These are phyloP conservation scores for Holothuria leucospilota DNA, from an alignment of 53 echinoderm and acorn worm species.

Conservation along the genomic window DNA sequence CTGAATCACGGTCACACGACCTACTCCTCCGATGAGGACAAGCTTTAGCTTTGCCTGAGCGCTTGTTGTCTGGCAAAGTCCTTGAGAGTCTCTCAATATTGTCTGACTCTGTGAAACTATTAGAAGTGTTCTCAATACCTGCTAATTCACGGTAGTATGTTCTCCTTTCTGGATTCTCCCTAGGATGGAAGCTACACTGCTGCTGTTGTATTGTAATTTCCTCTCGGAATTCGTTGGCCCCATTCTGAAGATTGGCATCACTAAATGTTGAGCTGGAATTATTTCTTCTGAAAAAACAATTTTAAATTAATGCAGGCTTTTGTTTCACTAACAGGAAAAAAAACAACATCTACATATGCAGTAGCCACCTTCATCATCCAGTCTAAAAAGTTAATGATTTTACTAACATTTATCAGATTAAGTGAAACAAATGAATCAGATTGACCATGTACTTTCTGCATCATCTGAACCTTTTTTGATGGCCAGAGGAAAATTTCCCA, in stretches of 20 bases:
- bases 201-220: constrained; percentile 11
- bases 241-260: constrained; percentile 38
- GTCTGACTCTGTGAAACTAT: constrained; percentile 55
- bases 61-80: constrained; percentile 44
- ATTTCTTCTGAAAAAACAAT: constrained; percentile 8
- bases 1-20: constrained; percentile 37
- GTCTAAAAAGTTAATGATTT: too few relatives aligned
- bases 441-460: too few relatives aligned
- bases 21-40: constrained; percentile 39
- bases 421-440: too few relatives aligned
- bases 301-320: too few relatives aligned
- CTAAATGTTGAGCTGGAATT: constrained; percentile 44
- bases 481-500: too few relatives aligned
- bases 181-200: constrained; percentile 41
- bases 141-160: constrained; percentile 91
- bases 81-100: constrained; percentile 36
- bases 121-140: constrained; percentile 87
- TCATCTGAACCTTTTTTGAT: too few relatives aligned
- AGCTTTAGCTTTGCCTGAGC: constrained; percentile 36
- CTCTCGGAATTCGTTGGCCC: constrained; percentile 38
- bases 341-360: too few relatives aligned
- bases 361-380: too few relatives aligned
- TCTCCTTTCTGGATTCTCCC: constrained; percentile 85
- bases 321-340: too few relatives aligned
- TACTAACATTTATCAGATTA: too few relatives aligned